Conservation (phyloP, 2,797 vertebrate genomes). For the Hydrocynus forskahlii region DNA sequence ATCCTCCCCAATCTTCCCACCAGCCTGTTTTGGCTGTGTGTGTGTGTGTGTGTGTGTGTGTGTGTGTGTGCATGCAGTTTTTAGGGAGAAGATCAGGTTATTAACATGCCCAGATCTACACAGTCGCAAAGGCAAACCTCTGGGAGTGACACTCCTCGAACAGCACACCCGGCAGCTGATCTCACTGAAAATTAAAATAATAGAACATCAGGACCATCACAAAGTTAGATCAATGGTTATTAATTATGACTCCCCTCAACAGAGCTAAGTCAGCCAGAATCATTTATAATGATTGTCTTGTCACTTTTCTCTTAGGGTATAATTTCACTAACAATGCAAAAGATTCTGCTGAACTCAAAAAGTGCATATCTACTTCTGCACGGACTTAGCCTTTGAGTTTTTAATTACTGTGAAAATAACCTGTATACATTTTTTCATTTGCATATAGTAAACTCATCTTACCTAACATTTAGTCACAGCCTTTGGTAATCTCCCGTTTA, state of each 20-base stretch:
- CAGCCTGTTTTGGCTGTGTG: slow-evolving; percentile 27
- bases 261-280: slow-evolving; percentile 36
- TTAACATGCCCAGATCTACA: slow-evolving; percentile 52
- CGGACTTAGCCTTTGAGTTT: neutral
- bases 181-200: slow-evolving; percentile 52
- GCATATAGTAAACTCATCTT: too few relatives aligned
- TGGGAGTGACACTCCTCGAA: slow-evolving; percentile 54
- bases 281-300: slow-evolving; percentile 40
- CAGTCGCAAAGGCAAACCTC: slow-evolving; percentile 43
- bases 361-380: neutral
- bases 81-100: slow-evolving; percentile 48
- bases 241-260: slow-evolving; percentile 52
- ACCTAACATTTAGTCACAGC: too few relatives aligned
- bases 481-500: too few relatives aligned
- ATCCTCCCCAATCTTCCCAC: slow-evolving; percentile 1
- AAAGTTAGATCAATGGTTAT: slow-evolving; percentile 54
- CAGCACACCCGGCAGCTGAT: slow-evolving; percentile 48
- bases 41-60: slow-evolving; percentile 23
- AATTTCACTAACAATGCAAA: slow-evolving; percentile 28
- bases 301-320: slow-evolving; percentile 23
- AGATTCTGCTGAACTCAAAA: slow-evolving; percentile 19
- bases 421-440: too few relatives aligned
- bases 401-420: neutral
- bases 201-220: slow-evolving; percentile 33
- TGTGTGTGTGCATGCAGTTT: slow-evolving; percentile 30